Percentiles rank a stretch among this genome's conserved stretches.
These are phyloP conservation scores for Drosophila aldrichi DNA, from an alignment of 2,888 invertebrate species.

Conservation along the genomic window DNA sequence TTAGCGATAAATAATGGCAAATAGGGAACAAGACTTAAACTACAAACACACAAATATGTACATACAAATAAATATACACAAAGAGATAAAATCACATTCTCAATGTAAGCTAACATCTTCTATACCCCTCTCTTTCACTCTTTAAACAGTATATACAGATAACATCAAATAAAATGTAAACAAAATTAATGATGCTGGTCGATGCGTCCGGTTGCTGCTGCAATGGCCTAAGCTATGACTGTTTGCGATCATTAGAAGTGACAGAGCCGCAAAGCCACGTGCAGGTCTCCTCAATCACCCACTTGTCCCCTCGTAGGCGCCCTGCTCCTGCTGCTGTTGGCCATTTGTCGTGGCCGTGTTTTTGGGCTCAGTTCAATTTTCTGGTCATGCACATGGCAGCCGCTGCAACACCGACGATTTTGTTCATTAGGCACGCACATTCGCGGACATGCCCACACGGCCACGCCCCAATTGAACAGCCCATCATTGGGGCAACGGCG, in stretches of 20 bases:
- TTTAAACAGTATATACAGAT: neutral
- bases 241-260: conserved; percentile 73
- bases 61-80: no score
- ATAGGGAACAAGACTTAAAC: no score
- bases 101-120: neutral
- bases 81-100: neutral
- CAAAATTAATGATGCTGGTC: conserved; percentile 35
- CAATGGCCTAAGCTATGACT: conserved; percentile 13
- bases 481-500: conserved; percentile 14
- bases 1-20: no score
- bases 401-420: conserved; percentile 69
- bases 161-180: conserved; percentile 9
- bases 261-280: conserved; percentile 63
- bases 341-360: conserved; percentile 73
- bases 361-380: conserved; percentile 75
- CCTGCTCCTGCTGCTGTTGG: conserved; percentile 34
- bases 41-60: no score
- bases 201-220: conserved; percentile 26
- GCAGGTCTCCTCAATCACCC: neutral
- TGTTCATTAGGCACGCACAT: conserved; percentile 80
- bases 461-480: conserved; percentile 5
- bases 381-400: conserved; percentile 79
- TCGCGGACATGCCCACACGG: conserved; percentile 24
- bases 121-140: no score
- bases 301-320: neutral